Evolutionary conservation across 2,888 invertebrate species (phyloP).

Genomic region (Andricus curvator): DNA sequence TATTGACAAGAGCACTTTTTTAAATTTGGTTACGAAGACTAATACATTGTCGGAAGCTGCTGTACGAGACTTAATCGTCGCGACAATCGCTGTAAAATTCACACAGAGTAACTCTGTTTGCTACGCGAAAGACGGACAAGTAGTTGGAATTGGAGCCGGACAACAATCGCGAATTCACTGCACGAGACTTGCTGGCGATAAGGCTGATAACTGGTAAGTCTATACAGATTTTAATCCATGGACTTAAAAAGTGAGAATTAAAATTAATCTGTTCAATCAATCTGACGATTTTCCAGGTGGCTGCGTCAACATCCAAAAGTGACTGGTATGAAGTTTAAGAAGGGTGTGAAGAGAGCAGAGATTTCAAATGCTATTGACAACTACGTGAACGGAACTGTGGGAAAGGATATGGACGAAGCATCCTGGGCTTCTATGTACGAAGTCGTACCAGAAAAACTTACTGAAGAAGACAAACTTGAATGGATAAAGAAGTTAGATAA

Average conservation of each 20-base stretch:
- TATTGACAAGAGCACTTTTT: constrained; percentile 88
- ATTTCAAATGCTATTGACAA: constrained; percentile 97
- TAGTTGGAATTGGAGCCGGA: constrained; percentile 98
- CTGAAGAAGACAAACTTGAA: constrained; percentile 83
- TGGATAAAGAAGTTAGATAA: constrained; percentile 87
- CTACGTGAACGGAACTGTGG: constrained; percentile 94
- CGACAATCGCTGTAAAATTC: constrained; percentile 97
- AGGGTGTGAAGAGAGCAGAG: constrained; percentile 92
- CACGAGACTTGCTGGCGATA: constrained; percentile 97
- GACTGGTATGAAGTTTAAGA: constrained; percentile 89
- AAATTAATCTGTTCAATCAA: background rate
- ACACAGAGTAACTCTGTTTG: constrained; percentile 99
- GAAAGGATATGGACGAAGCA: constrained; percentile 90
- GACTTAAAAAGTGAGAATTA: background rate
- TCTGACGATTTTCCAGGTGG: constrained; percentile 83
- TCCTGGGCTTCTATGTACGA: constrained; percentile 89
- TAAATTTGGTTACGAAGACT: constrained; percentile 86
- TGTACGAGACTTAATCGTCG: constrained; percentile 94
- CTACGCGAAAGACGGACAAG: constrained; percentile 95
- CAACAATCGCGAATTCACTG: constrained; percentile 99
- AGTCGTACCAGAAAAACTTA: constrained; percentile 85
- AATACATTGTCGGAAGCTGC: constrained; percentile 87
- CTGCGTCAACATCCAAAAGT: constrained; percentile 94
- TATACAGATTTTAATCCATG: background rate
- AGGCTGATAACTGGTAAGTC: constrained; percentile 94